These are phyloP conservation scores for Tetraneura akinire DNA, from an alignment of 1,140 invertebrate genomes.

Conservation along the genomic window DNA sequence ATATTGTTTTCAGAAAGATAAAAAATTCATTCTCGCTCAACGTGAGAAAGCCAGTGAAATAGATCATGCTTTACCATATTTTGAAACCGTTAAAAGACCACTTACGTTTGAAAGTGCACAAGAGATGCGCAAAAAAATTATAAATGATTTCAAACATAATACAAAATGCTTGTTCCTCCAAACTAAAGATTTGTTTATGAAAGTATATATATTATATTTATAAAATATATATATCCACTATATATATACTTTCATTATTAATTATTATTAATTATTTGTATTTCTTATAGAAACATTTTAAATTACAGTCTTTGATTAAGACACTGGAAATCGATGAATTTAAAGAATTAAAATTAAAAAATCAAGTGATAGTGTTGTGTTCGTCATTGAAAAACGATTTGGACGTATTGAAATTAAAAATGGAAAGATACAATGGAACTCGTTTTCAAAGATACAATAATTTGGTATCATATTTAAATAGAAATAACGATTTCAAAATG, in stretches of 20 bases:
- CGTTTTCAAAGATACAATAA: constrained; percentile 13
- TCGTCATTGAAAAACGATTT: constrained; percentile 19
- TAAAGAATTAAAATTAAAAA: not conserved
- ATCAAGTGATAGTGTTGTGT: constrained; percentile 13
- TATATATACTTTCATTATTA: too few relatives aligned
- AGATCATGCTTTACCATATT: not conserved
- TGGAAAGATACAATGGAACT: constrained; percentile 38
- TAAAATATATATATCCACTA: too few relatives aligned
- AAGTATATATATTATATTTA: not conserved
- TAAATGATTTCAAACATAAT: not conserved
- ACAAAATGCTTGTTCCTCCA: not conserved
- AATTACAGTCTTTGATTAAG: not conserved
- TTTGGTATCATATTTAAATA: constrained; percentile 30
- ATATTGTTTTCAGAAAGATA: constrained; percentile 35
- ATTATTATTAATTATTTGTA: too few relatives aligned
- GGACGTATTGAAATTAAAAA: not conserved
- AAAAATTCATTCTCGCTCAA: constrained; percentile 2
- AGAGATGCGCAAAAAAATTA: not conserved
- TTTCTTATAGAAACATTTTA: constrained; percentile 4
- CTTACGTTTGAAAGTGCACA: not conserved
- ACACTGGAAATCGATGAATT: not conserved
- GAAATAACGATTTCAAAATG: constrained; percentile 14
- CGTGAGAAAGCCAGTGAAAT: constrained; percentile 15
- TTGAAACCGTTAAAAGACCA: not conserved
- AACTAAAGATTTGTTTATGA: not conserved